Evolutionary conservation across 2,888 invertebrate species (phyloP).

Genomic region (Mesodorylaimus sp.): DNA sequence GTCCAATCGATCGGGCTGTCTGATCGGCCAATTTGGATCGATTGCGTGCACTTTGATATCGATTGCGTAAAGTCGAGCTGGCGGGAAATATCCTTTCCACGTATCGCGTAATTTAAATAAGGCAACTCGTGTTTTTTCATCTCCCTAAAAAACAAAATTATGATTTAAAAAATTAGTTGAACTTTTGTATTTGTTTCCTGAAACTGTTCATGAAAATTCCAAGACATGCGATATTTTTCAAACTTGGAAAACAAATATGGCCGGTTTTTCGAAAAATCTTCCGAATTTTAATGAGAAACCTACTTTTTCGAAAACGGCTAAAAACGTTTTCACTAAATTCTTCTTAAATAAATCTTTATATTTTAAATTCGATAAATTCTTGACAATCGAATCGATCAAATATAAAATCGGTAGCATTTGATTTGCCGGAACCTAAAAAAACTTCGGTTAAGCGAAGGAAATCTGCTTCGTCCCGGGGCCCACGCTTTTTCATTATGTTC

Average conservation of each 20-base stretch:
- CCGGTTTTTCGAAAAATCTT: too few relatives aligned
- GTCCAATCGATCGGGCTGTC: too few relatives aligned
- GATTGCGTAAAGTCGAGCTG: conserved; percentile 64
- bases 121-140: conserved; percentile 70
- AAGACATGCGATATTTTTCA: too few relatives aligned
- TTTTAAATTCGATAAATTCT: conserved; percentile 66
- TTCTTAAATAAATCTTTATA: conserved; percentile 74
- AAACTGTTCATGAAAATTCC: too few relatives aligned
- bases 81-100: conserved; percentile 82
- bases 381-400: conserved; percentile 95
- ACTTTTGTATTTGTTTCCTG: too few relatives aligned
- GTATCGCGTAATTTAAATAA: conserved; percentile 89
- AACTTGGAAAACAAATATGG: too few relatives aligned
- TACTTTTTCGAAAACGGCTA: conserved; percentile 85
- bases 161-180: too few relatives aligned
- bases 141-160: conserved; percentile 53
- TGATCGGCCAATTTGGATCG: conserved; percentile 96
- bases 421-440: conserved; percentile 54
- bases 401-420: conserved; percentile 89
- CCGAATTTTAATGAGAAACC: too few relatives aligned
- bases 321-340: conserved; percentile 80
- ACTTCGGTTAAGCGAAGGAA: too few relatives aligned
- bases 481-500: too few relatives aligned
- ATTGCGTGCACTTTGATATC: conserved; percentile 65
- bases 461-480: too few relatives aligned